Evolutionary conservation across 2,113 vertebrate genomes (phyloP).

Genomic region (Acrocephalus kingi): DNA sequence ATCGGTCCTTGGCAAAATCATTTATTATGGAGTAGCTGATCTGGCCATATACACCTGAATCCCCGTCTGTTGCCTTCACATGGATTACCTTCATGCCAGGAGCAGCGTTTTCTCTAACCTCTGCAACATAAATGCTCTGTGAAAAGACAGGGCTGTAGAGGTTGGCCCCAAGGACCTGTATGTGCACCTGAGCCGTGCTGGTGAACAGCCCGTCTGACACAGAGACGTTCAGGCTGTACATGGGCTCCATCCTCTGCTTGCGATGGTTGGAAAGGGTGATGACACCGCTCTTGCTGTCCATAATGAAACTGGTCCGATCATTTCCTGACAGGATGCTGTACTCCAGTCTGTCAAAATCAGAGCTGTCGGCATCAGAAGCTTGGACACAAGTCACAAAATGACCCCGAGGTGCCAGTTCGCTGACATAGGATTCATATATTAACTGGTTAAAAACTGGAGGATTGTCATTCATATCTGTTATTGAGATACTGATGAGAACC

Average conservation of each 20-base stretch:
- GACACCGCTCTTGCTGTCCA: conserved; percentile 86
- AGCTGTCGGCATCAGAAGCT: conserved; percentile 92
- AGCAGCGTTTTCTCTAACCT: conserved; percentile 88
- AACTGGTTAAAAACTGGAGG: conserved; percentile 93
- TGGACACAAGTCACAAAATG: conserved; percentile 96
- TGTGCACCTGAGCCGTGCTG: conserved; percentile 93
- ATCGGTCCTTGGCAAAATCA: conserved; percentile 88
- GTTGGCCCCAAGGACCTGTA: conserved; percentile 88
- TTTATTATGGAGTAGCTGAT: conserved; percentile 88
- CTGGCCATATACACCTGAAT: conserved; percentile 86
- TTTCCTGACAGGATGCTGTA: conserved; percentile 95
- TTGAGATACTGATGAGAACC: conserved; percentile 84
- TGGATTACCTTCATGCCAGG: conserved; percentile 87
- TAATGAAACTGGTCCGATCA: conserved; percentile 88
- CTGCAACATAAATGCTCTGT: conserved; percentile 86
- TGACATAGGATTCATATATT: conserved; percentile 94
- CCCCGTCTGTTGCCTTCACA: conserved; percentile 88
- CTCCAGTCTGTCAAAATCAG: conserved; percentile 86
- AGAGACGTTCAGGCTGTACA: conserved; percentile 91
- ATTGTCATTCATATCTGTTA: conserved; percentile 95
- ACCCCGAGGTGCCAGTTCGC: conserved; percentile 89
- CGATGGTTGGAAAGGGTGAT: conserved; percentile 88
- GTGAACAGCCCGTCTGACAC: conserved; percentile 96
- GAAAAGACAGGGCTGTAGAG: conserved; percentile 89
- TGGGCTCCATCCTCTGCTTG: conserved; percentile 90